phyloP scores from a whole-genome alignment of 2,888 invertebrate species.

The Tenodera sinensis region DNA sequence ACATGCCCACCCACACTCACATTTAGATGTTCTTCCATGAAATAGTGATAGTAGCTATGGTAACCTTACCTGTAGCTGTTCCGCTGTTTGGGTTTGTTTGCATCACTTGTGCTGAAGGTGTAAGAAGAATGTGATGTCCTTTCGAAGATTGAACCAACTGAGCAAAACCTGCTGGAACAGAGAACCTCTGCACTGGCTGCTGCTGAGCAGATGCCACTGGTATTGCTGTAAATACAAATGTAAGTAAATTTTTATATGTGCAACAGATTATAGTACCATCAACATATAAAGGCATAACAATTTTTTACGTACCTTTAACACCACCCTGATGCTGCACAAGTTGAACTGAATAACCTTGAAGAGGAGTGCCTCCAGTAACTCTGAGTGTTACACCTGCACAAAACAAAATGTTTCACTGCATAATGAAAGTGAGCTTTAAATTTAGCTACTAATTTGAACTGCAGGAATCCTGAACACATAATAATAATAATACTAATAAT shows the following conservation, averaged over 20 bases:
- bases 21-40: too few species aligned
- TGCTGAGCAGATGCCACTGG: constrained; percentile 45
- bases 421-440: too few species aligned
- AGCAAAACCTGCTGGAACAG: constrained; percentile 44
- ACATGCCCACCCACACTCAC: too few species aligned
- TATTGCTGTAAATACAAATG: constrained; percentile 43
- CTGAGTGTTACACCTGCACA: constrained; percentile 30
- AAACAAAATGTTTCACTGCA: background rate
- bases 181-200: constrained; percentile 14
- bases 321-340: constrained; percentile 54
- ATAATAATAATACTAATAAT: too few species aligned
- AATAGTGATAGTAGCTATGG: background rate
- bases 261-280: background rate
- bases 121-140: constrained; percentile 65
- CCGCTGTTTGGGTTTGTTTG: constrained; percentile 42
- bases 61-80: constrained; percentile 39
- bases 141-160: constrained; percentile 68
- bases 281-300: background rate
- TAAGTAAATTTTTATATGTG: too few species aligned
- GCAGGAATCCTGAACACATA: too few species aligned
- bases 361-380: constrained; percentile 40
- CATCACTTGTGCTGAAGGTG: constrained; percentile 45
- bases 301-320: constrained; percentile 48
- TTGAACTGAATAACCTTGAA: constrained; percentile 51
- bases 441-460: too few species aligned